These are phyloP conservation scores for Phoeniculus purpureus DNA, from an alignment of 2,797 vertebrate species.

Conservation along the genomic window DNA sequence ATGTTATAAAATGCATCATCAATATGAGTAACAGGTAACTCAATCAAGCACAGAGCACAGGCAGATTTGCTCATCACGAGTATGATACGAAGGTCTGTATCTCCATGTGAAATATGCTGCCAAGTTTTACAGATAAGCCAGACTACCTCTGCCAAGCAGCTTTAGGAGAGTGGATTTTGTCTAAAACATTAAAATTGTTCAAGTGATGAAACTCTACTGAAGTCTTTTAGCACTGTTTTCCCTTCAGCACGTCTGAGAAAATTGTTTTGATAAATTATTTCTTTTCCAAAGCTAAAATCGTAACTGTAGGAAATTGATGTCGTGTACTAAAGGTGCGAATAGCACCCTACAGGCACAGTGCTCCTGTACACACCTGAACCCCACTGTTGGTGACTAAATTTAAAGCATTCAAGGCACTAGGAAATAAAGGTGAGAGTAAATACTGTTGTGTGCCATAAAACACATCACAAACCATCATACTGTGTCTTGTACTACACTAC, in stretches of 20 bases:
- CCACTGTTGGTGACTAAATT: neutral
- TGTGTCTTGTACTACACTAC: neutral
- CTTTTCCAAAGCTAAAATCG: neutral
- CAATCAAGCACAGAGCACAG: neutral
- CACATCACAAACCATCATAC: accelerated
- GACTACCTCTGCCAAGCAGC: neutral
- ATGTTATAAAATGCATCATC: neutral
- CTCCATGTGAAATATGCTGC: neutral
- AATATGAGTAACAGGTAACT: neutral
- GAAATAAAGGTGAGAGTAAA: neutral
- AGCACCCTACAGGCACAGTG: neutral
- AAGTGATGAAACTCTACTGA: neutral
- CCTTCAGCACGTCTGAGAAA: neutral
- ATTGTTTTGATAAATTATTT: conserved; percentile 3
- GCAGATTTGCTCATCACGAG: neutral
- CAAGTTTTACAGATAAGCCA: neutral
- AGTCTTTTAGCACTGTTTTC: neutral
- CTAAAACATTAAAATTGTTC: neutral
- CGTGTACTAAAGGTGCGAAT: neutral
- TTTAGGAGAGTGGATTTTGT: neutral
- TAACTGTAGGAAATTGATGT: neutral
- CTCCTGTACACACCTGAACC: neutral
- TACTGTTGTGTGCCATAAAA: neutral
- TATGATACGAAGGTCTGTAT: neutral
- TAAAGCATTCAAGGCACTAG: neutral